Base-by-base conservation (phyloP, 2,888 invertebrate species). In the Deilephila elpenor region DNA sequence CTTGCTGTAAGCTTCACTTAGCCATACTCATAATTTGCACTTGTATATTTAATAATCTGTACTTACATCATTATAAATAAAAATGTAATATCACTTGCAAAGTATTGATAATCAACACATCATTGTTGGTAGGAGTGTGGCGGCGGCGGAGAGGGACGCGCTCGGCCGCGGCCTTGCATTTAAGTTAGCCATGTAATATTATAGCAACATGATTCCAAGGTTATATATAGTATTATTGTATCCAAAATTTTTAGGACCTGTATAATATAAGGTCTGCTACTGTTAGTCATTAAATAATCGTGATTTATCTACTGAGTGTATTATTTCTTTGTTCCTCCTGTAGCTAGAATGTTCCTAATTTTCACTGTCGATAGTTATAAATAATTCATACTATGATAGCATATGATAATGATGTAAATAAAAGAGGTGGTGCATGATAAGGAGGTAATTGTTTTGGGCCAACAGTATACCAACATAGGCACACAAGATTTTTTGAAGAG, bases 151-250 rank as follows among this genome's bases (percentile, higher is more conserved):
- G 11, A 11, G 8, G 8, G 11, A 20, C 25, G 59, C 25, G 11
- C 25, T n/a, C 25, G 60, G 5, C 60, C 17, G 60, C 29, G 29
- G 6, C 25, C 14, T 5, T 67, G 25, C 20, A 17, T 17, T 11
- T 67, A 67, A 67, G 37, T 7, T 64, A 64, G 64, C 44, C 37
- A 64, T 67, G 25, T 67, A 67, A 44, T 29, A 25, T 64, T 14
- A 14, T 44, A 51, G 44, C 20, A 67, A 37, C 44, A 51, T 51
- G 67, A 67, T 67, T 67, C 67, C 67, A 67, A 67, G 25, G 20
- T 67, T 67, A 67, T 67, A 67, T 67, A 67, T 67, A 67, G 67
- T 67, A 67, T 67, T 67, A 67, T 51, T 67, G 67, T 67, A 67
- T 67, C 67, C 51, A 67, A 67, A 51, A 51, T 67, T 25, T 44